A percentile compares a stretch with the other conserved stretches of the same genome.
Evolutionary conservation across 2,113 vertebrate genomes (phyloP).

Genomic region (Amphilophus citrinellus): DNA sequence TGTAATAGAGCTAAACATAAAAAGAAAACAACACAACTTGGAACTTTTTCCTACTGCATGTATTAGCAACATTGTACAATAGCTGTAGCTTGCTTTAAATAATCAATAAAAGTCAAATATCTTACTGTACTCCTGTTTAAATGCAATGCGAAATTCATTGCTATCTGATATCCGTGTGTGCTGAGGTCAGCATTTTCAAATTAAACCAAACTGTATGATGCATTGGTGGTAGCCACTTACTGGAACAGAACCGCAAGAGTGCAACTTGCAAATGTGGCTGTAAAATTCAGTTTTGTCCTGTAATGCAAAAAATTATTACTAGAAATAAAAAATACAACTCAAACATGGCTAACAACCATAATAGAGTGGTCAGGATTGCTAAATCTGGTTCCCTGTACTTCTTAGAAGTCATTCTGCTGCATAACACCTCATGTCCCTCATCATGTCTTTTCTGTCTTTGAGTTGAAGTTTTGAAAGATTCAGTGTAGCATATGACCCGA

Average conservation of each 20-base stretch:
- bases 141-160: neutral
- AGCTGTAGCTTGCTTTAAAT: neutral
- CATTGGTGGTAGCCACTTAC: slow-evolving; percentile 16
- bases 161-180: slow-evolving; percentile 11
- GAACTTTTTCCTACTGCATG: no score
- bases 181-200: slow-evolving; percentile 30
- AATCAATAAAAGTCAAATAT: slow-evolving; percentile 11
- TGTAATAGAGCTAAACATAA: neutral
- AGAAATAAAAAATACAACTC: neutral
- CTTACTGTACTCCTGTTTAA: neutral
- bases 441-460: neutral
- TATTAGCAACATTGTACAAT: neutral
- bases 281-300: neutral
- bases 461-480: neutral
- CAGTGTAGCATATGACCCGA: neutral
- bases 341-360: neutral
- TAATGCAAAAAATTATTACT: neutral
- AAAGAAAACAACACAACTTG: neutral
- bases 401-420: neutral
- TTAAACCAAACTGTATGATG: slow-evolving; percentile 26
- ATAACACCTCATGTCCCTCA: neutral
- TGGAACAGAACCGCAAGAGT: slow-evolving; percentile 10
- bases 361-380: neutral
- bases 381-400: neutral
- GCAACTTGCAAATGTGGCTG: neutral